These are phyloP conservation scores for Alexandromys fortis DNA, from an alignment of 2,113 vertebrate genomes.

Conservation along the genomic window DNA sequence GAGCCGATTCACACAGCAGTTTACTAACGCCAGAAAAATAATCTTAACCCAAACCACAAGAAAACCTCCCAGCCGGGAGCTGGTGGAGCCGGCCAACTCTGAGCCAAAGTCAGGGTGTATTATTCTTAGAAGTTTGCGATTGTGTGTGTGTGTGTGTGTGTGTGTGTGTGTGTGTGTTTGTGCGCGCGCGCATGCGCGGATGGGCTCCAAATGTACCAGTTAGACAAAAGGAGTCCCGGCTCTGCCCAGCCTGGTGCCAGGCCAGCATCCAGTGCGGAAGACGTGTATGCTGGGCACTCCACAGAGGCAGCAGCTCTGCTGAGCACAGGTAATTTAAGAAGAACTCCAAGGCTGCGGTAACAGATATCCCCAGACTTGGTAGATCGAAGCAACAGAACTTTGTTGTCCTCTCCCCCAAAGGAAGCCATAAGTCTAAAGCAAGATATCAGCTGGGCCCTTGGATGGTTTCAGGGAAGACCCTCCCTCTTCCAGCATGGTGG, in stretches of 20 bases:
- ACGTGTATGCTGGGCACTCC: rapidly evolving
- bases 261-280: neutral
- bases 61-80: neutral
- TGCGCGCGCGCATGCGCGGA: neutral
- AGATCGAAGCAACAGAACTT: neutral
- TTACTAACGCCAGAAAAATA: neutral
- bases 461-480: neutral
- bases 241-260: rapidly evolving
- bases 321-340: neutral
- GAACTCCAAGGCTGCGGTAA: neutral
- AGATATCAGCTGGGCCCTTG: neutral
- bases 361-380: neutral
- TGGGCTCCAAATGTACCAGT: neutral
- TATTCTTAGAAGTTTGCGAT: slow-evolving; percentile 59
- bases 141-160: neutral
- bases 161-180: rapidly evolving
- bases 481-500: neutral
- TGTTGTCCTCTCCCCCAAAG: neutral
- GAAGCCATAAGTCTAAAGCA: neutral
- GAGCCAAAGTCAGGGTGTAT: neutral
- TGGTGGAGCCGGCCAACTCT: neutral
- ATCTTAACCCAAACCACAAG: slow-evolving; percentile 32
- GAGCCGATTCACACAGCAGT: neutral
- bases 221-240: neutral
- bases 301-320: rapidly evolving